phyloP scores from a whole-genome alignment of 2,888 invertebrate species.

The Pemphredon lugubris region DNA sequence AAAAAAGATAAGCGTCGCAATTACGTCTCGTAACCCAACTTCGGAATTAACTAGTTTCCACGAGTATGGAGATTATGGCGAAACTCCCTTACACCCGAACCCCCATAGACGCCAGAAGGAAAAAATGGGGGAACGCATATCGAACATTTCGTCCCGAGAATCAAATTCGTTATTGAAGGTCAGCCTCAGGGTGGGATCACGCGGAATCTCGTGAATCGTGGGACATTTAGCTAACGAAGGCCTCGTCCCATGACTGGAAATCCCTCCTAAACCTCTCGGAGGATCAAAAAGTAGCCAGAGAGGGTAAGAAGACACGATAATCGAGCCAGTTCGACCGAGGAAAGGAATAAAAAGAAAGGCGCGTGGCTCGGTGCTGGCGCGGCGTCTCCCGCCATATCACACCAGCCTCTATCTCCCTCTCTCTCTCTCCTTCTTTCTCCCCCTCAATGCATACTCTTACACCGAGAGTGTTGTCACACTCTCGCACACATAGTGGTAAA shows the following conservation, averaged over 20 bases:
- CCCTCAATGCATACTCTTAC: too few relatives aligned
- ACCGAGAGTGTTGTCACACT: too few relatives aligned
- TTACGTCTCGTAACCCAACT: conserved; percentile 6
- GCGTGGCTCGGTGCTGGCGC: conserved; percentile 65
- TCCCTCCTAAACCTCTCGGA: neutral
- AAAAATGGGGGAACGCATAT: neutral
- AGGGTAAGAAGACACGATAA: conserved; percentile 43
- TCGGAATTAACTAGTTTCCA: conserved; percentile 25
- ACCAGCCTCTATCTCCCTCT: conserved; percentile 52
- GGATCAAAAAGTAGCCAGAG: neutral
- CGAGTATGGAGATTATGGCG: neutral
- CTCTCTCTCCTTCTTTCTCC: too few relatives aligned
- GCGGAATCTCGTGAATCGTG: conserved; percentile 5
- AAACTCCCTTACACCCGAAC: neutral
- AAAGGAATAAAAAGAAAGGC: conserved; percentile 64
- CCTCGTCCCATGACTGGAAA: neutral
- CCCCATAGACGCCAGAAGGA: neutral
- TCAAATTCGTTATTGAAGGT: conserved; percentile 47
- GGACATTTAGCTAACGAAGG: neutral
- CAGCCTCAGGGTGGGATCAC: conserved; percentile 42
- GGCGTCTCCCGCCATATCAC: conserved; percentile 75
- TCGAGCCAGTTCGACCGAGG: conserved; percentile 43
- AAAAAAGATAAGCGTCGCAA: conserved; percentile 11
- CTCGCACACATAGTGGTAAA: conserved; percentile 26
- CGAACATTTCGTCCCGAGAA: conserved; percentile 23